Evolutionary conservation across 2,113 vertebrate genomes (phyloP).

Genomic region (Anguilla japonica): DNA sequence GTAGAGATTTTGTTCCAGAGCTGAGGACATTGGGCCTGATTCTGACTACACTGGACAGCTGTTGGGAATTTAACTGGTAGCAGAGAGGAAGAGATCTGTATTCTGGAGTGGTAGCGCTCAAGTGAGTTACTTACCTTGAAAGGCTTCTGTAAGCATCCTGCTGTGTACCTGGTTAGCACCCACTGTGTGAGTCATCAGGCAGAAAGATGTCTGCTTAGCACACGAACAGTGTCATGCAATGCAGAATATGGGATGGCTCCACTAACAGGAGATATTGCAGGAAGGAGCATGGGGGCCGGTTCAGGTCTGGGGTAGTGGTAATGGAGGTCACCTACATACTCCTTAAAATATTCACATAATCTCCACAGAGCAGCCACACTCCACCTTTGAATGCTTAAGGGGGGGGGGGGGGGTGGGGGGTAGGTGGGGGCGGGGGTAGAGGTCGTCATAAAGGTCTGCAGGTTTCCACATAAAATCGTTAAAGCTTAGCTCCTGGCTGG

Average conservation of each 20-base stretch:
- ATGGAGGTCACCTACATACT: slow-evolving; percentile 2
- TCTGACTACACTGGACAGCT: neutral
- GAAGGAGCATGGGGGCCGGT: neutral
- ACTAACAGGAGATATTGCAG: neutral
- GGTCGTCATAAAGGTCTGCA: neutral
- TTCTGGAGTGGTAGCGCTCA: neutral
- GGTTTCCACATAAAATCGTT: neutral
- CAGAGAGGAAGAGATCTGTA: neutral
- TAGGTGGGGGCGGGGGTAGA: neutral
- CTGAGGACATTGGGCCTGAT: neutral
- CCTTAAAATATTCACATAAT: neutral
- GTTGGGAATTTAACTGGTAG: neutral
- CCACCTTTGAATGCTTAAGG: neutral
- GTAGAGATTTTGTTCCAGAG: neutral
- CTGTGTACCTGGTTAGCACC: neutral
- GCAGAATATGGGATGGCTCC: neutral
- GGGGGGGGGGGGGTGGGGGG: no score
- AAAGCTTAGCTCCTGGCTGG: neutral
- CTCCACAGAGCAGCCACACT: neutral
- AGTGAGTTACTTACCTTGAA: neutral
- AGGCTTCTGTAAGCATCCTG: neutral
- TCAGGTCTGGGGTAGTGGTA: neutral
- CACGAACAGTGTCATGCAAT: neutral
- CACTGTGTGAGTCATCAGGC: neutral
- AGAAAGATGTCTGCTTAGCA: neutral